Conservation (phyloP, 2,113 vertebrate species). For the Cephalopterus ornatus region DNA sequence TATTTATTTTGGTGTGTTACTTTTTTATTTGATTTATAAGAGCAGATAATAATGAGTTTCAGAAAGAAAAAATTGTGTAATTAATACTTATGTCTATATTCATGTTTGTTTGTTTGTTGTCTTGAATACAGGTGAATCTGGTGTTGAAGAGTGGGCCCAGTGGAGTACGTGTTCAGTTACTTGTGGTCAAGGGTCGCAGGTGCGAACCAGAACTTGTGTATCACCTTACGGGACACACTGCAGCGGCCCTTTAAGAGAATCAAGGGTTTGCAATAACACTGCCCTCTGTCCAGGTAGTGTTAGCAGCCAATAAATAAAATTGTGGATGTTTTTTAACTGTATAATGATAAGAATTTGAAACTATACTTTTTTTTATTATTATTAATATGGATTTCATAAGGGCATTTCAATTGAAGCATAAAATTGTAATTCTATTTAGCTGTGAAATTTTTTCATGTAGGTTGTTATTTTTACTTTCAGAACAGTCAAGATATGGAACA, state of each 20-base stretch:
- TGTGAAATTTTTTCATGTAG: slow-evolving; percentile 1
- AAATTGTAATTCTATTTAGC: slow-evolving; percentile 36
- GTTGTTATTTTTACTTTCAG: slow-evolving; percentile 41
- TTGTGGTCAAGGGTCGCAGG: slow-evolving; percentile 99
- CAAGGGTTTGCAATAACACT: slow-evolving; percentile 99
- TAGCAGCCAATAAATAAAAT: slow-evolving; percentile 90
- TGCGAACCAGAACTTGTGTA: slow-evolving; percentile 99
- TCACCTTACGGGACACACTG: slow-evolving; percentile 99
- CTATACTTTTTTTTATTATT: background rate
- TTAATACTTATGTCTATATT: slow-evolving; percentile 69
- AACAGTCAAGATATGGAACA: background rate
- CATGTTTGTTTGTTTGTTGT: slow-evolving; percentile 83
- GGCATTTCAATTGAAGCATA: slow-evolving; percentile 13
- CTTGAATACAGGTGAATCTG: slow-evolving; percentile 99
- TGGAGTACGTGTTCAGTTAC: slow-evolving; percentile 99
- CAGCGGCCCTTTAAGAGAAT: slow-evolving; percentile 99
- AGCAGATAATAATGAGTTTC: slow-evolving; percentile 10
- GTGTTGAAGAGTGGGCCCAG: slow-evolving; percentile 99
- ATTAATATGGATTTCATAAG: background rate
- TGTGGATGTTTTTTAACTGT: slow-evolving; percentile 82
- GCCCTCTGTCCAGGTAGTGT: slow-evolving; percentile 99
- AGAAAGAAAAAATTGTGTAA: background rate
- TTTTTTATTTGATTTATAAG: slow-evolving; percentile 27
- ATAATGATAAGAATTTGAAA: slow-evolving; percentile 71
- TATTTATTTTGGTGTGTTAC: slow-evolving; percentile 17